Conservation (phyloP, 2,113 vertebrate species). For the Catharus fuscescens region DNA sequence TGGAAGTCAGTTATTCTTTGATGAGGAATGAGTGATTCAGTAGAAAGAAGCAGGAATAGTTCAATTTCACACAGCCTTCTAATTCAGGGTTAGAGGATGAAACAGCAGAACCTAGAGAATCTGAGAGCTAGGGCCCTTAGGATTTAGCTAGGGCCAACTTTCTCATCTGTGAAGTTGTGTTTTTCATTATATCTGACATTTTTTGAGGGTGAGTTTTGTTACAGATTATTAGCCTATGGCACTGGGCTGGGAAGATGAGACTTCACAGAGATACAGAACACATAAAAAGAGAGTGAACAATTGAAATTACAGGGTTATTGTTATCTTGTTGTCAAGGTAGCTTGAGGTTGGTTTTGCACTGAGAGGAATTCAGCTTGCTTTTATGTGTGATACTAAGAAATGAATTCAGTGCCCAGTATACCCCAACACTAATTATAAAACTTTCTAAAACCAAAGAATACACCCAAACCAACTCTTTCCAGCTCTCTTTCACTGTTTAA, state of each 20-base stretch:
- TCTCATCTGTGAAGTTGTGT: conserved; percentile 50
- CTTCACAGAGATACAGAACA: conserved; percentile 61
- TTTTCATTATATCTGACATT: conserved; percentile 73
- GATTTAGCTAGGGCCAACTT: conserved; percentile 51
- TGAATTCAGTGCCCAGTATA: conserved; percentile 62
- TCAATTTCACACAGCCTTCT: conserved; percentile 45
- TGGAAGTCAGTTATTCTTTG: not conserved
- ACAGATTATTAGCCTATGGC: conserved; percentile 74
- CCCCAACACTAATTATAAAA: conserved; percentile 56
- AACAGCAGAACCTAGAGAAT: conserved; percentile 35
- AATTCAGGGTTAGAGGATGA: conserved; percentile 58
- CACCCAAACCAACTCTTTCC: not conserved
- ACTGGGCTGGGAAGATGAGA: conserved; percentile 65
- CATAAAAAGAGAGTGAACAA: conserved; percentile 52
- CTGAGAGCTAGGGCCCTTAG: conserved; percentile 46
- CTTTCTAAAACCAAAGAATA: conserved; percentile 17
- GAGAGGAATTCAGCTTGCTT: conserved; percentile 69
- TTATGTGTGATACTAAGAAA: conserved; percentile 70
- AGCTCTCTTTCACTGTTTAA: not conserved
- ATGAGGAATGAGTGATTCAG: conserved; percentile 13
- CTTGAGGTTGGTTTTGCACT: conserved; percentile 70
- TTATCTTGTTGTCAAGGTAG: conserved; percentile 65
- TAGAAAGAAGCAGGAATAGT: conserved; percentile 11
- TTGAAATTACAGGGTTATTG: conserved; percentile 77
- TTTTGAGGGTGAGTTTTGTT: conserved; percentile 72